Percentiles rank a stretch among this genome's conserved stretches.
These are phyloP conservation scores for Phoxinus dragarum DNA, from an alignment of 2,797 vertebrate species.

Conservation along the genomic window DNA sequence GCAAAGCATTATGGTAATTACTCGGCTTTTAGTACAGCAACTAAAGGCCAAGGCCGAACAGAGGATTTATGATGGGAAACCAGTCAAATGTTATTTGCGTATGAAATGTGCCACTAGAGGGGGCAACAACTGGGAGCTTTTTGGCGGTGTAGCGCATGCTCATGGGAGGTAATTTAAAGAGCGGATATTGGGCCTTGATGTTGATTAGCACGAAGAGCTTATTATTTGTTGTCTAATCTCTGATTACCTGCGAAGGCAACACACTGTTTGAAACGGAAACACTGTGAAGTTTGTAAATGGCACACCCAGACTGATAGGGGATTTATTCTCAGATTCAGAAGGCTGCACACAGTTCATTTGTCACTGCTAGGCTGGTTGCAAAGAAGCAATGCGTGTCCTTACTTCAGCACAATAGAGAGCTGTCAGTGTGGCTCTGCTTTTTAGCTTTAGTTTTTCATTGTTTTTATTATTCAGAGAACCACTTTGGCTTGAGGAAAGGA, in stretches of 20 bases:
- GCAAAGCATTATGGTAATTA: constrained; percentile 50
- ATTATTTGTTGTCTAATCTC: constrained; percentile 57
- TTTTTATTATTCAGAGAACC: neutral
- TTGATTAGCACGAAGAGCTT: constrained; percentile 57
- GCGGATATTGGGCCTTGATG: constrained; percentile 45
- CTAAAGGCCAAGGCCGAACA: constrained; percentile 31
- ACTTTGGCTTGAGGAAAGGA: constrained; percentile 9
- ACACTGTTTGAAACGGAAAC: constrained; percentile 55
- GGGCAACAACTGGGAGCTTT: constrained; percentile 45
- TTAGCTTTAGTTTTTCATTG: neutral
- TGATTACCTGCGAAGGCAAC: constrained; percentile 66
- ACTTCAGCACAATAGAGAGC: constrained; percentile 16
- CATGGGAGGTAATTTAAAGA: constrained; percentile 46
- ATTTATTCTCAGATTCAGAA: constrained; percentile 32
- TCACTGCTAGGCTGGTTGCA: neutral
- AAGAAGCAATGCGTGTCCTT: neutral
- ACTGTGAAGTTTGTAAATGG: constrained; percentile 46
- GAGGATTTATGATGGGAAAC: constrained; percentile 45
- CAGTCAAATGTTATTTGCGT: constrained; percentile 2
- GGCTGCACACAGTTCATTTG: neutral
- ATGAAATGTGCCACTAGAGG: constrained; percentile 43
- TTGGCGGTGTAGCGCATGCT: constrained; percentile 28
- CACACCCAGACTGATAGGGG: constrained; percentile 27
- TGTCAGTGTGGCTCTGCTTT: constrained; percentile 9
- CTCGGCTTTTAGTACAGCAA: constrained; percentile 44